Evolutionary conservation across 2,888 invertebrate genomes (phyloP).

Genomic region (Eumerus sabulonum): DNA sequence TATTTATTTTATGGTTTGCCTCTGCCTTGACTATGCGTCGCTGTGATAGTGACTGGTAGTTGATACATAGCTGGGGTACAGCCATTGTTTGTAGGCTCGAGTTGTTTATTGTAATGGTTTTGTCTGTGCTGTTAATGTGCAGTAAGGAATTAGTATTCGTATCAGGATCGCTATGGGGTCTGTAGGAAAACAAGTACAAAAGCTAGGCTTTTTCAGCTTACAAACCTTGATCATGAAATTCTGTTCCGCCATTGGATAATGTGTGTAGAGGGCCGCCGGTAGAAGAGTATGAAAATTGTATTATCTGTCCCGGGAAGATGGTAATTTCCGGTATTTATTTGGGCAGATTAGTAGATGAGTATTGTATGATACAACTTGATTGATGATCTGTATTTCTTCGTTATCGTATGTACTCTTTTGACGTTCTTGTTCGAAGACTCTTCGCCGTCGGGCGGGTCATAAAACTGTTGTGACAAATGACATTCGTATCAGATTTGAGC

Average conservation of each 20-base stretch:
- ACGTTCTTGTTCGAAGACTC: no score
- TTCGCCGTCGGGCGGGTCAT: conserved; percentile 4
- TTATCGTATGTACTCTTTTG: no score
- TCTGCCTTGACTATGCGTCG: no score
- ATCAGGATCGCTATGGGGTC: conserved; percentile 4
- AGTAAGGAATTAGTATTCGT: conserved; percentile 35
- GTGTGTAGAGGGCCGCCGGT: no score
- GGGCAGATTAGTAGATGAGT: no score
- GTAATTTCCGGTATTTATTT: no score
- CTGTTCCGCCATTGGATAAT: conserved; percentile 28
- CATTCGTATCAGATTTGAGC: conserved; percentile 39
- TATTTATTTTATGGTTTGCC: conserved; percentile 6
- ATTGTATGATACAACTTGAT: no score
- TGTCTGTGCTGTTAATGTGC: conserved; percentile 30
- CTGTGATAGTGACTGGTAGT: background rate
- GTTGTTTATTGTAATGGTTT: conserved; percentile 36
- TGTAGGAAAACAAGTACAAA: no score
- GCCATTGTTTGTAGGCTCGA: conserved; percentile 23
- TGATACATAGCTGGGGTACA: conserved; percentile 38
- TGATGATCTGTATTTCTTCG: no score
- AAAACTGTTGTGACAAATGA: conserved; percentile 27
- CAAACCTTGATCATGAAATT: conserved; percentile 65
- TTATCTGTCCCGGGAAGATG: no score
- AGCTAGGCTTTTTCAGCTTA: conserved; percentile 10
- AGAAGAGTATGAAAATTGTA: no score